Evolutionary conservation across 2,888 invertebrate species (phyloP).

Genomic region (Drosophila histrio): DNA sequence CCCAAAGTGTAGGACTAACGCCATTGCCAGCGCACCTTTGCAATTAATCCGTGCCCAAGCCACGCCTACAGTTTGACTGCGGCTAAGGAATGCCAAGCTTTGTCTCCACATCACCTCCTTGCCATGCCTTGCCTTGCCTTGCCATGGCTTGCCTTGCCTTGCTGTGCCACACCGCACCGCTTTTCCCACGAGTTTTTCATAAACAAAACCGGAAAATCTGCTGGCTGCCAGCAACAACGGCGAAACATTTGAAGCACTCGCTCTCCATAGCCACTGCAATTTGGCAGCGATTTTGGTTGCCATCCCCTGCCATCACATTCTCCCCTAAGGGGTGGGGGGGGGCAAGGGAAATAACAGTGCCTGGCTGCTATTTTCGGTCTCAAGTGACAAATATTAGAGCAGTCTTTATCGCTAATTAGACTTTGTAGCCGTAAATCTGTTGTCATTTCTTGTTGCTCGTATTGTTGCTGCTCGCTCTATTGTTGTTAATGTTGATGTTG

Average conservation of each 20-base stretch:
- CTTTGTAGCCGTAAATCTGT: constrained; percentile 79
- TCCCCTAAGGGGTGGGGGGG: not conserved
- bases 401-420: constrained; percentile 81
- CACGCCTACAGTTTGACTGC: constrained; percentile 45
- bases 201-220: constrained; percentile 77
- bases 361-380: constrained; percentile 71
- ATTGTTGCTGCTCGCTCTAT: constrained; percentile 41
- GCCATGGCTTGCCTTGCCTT: not conserved
- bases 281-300: constrained; percentile 72
- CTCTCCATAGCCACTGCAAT: constrained; percentile 61
- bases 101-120: constrained; percentile 15
- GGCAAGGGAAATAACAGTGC: constrained; percentile 3
- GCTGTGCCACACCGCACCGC: not conserved
- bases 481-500: constrained; percentile 34
- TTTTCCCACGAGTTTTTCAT: constrained; percentile 62
- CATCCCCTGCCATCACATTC: not conserved
- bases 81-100: constrained; percentile 55
- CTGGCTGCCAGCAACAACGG: constrained; percentile 44
- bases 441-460: constrained; percentile 72
- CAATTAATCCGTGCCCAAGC: constrained; percentile 70
- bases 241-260: constrained; percentile 58
- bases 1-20: constrained; percentile 24
- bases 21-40: constrained; percentile 65
- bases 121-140: not conserved
- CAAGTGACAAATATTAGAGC: constrained; percentile 80